These are phyloP conservation scores for Tiliqua scincoides DNA, from an alignment of 2,113 vertebrate species.

Conservation along the genomic window DNA sequence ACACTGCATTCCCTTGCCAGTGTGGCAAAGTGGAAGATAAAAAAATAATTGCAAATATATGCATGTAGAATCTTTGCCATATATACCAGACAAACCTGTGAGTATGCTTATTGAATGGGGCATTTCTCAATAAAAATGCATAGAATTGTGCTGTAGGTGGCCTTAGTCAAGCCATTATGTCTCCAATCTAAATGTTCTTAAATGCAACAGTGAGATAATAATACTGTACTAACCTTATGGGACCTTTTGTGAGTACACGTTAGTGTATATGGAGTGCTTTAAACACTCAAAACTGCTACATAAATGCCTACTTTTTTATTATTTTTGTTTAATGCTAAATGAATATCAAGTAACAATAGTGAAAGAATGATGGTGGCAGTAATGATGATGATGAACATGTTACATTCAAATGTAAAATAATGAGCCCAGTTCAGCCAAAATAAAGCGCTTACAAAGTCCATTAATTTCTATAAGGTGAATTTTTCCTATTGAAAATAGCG, in stretches of 20 bases:
- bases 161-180: neutral
- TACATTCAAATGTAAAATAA: neutral
- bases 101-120: too few species aligned
- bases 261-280: neutral
- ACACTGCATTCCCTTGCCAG: neutral
- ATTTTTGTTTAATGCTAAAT: neutral
- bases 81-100: too few species aligned
- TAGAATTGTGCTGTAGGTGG: neutral
- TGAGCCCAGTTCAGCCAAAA: neutral
- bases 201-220: neutral
- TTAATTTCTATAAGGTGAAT: too few species aligned
- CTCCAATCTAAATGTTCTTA: neutral
- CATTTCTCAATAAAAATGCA: too few species aligned
- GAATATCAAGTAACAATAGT: neutral
- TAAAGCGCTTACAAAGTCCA: too few species aligned
- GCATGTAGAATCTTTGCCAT: too few species aligned
- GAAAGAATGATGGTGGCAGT: neutral
- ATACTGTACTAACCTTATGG: neutral
- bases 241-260: too few species aligned
- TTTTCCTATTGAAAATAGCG: neutral
- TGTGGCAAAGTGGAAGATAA: neutral
- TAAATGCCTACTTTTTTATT: neutral
- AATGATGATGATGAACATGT: neutral
- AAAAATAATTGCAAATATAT: too few species aligned
- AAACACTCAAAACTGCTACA: neutral